Conservation (phyloP, 2,888 invertebrate species). For the Cheilosia grossa region DNA sequence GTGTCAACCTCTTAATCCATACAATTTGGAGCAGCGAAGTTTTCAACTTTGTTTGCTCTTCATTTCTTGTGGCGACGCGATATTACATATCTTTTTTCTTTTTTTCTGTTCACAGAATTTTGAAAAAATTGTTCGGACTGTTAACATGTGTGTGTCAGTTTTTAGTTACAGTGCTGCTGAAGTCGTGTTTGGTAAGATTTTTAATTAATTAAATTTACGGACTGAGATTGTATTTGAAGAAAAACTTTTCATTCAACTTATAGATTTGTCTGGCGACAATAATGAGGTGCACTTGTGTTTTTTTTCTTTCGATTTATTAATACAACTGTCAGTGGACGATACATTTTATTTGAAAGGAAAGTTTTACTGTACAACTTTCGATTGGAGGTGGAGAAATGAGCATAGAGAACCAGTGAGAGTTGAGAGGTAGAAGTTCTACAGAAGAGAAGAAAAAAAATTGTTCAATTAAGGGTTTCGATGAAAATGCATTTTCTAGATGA, state of each 20-base stretch:
- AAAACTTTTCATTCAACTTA: neutral
- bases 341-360: no score
- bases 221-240: neutral
- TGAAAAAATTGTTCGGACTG: neutral
- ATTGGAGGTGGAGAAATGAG: no score
- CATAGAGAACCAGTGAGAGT: no score
- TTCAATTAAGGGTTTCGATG: no score
- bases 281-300: no score
- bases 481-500: no score
- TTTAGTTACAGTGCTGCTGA: neutral
- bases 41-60: slow-evolving; percentile 39
- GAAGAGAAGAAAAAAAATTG: no score
- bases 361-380: no score
- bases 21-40: slow-evolving; percentile 21
- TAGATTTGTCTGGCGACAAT: no score
- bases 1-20: slow-evolving; percentile 50
- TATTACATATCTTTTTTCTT: neutral
- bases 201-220: neutral
- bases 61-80: slow-evolving; percentile 13
- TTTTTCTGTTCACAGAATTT: neutral
- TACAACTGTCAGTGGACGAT: no score
- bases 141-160: slow-evolving; percentile 7
- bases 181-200: neutral
- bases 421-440: no score
- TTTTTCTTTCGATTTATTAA: no score